Percentiles rank a stretch among this genome's conserved stretches.
phyloP scores from a whole-genome alignment of 2,113 vertebrate species.

The Serinus canaria region DNA sequence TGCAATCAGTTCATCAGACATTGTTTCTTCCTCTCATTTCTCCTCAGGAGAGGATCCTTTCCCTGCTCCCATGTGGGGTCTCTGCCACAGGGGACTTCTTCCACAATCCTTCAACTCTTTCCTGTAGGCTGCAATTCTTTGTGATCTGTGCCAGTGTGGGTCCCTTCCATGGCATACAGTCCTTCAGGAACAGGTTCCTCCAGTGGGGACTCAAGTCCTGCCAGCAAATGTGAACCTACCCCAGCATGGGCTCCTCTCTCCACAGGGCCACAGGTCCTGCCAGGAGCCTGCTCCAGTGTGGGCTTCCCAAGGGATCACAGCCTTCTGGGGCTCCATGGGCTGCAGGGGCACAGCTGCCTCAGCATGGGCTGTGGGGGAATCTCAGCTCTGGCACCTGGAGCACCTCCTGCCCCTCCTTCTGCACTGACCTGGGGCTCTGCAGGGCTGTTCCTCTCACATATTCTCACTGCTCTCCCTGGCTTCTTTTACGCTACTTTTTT shows the following conservation, averaged over 20 bases:
- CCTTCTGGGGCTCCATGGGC: neutral
- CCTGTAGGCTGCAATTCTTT: neutral
- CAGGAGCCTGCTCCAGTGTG: fast-evolving
- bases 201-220: neutral
- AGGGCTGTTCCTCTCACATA: neutral
- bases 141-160: neutral
- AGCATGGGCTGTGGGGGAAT: neutral
- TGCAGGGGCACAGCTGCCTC: neutral
- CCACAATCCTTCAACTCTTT: neutral
- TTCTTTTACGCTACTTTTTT: neutral
- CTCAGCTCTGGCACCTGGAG: neutral
- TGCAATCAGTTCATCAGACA: fast-evolving
- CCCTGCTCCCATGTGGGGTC: neutral
- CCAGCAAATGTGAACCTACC: neutral
- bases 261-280: neutral
- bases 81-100: neutral
- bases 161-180: neutral
- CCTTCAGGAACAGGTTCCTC: neutral
- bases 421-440: neutral
- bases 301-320: neutral
- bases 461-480: neutral
- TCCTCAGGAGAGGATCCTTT: neutral
- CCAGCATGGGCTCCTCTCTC: neutral
- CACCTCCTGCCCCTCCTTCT: neutral
- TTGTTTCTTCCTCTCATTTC: neutral